These are phyloP conservation scores for Mantis religiosa DNA, from an alignment of 2,888 invertebrate species.

Conservation along the genomic window DNA sequence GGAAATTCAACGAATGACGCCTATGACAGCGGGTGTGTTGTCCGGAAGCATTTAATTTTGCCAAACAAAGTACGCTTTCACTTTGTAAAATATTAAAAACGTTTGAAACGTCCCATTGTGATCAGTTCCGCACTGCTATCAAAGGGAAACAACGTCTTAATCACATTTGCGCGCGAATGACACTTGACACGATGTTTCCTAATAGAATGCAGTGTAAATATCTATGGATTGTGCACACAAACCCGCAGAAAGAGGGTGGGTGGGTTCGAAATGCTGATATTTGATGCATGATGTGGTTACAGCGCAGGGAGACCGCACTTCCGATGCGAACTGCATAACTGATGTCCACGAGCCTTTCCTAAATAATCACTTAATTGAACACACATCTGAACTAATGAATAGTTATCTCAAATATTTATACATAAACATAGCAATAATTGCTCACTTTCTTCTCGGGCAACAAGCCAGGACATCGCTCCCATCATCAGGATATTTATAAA, in stretches of 20 bases:
- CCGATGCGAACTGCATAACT: background rate
- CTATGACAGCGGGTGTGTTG: no score
- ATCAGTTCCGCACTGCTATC: no score
- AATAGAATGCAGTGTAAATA: background rate
- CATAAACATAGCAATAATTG: background rate
- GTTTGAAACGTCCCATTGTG: no score
- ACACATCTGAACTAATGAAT: background rate
- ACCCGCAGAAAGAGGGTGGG: background rate
- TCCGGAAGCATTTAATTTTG: no score
- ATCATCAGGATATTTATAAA: no score
- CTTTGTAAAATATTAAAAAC: no score
- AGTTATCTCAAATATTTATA: background rate
- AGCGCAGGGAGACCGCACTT: background rate
- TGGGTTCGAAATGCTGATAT: background rate
- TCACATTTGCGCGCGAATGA: background rate
- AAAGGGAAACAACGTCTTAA: background rate
- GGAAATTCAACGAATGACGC: no score
- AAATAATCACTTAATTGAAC: background rate
- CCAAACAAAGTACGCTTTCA: no score
- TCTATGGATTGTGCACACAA: background rate
- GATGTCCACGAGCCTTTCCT: background rate
- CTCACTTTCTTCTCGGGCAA: no score
- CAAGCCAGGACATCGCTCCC: no score
- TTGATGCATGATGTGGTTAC: background rate
- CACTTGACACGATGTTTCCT: background rate